Percentiles rank a stretch among this genome's conserved stretches.
Evolutionary conservation across 92 coral and sea anemone species (phyloP).

Genomic region (Porites divaricata): DNA sequence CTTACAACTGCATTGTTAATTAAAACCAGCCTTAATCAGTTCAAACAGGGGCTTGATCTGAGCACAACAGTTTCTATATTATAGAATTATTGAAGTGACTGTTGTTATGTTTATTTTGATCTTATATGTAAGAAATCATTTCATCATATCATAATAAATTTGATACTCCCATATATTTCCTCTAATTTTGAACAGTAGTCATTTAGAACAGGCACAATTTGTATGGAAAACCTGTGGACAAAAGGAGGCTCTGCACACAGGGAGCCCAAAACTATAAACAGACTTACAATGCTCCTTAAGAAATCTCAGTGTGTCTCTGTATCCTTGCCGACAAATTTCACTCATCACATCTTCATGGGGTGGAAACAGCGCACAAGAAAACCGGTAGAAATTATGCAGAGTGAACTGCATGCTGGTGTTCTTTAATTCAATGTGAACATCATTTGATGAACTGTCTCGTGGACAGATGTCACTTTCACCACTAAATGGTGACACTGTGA

Average conservation of each 20-base stretch:
- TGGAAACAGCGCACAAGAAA: slow-evolving; percentile 89
- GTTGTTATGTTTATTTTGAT: no score
- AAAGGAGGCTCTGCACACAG: background rate
- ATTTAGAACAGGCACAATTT: no score
- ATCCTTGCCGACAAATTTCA: slow-evolving; percentile 90
- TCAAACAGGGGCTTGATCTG: no score
- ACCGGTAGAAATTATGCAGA: slow-evolving; percentile 78
- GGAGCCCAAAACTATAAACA: no score
- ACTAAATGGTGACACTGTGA: slow-evolving; percentile 98
- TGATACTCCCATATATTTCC: no score
- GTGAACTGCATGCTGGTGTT: slow-evolving; percentile 94
- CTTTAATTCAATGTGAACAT: slow-evolving; percentile 75
- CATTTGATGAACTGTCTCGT: slow-evolving; percentile 84
- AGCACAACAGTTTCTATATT: no score
- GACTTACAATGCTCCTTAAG: slow-evolving; percentile 89
- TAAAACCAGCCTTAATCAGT: no score
- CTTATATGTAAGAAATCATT: no score
- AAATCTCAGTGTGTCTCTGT: slow-evolving; percentile 88
- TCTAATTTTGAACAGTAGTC: no score
- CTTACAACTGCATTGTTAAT: no score
- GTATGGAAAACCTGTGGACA: background rate
- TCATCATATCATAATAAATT: no score
- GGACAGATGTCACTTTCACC: slow-evolving; percentile 99
- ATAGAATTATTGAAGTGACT: no score
- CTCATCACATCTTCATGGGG: slow-evolving; percentile 75